phyloP scores from a whole-genome alignment of 2,888 invertebrate genomes.

The Epinotia bilunana region DNA sequence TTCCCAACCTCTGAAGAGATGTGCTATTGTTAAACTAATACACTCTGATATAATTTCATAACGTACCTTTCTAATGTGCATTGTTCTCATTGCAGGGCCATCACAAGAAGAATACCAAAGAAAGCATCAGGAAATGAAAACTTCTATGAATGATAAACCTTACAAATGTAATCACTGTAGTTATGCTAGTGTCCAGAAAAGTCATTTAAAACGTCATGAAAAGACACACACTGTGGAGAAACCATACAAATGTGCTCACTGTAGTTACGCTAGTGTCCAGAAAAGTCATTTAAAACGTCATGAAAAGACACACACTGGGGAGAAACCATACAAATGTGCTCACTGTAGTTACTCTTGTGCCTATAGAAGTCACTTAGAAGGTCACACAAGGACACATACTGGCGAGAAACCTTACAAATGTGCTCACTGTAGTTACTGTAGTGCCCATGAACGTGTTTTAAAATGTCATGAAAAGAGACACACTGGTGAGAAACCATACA shows the following conservation, averaged over 20 bases:
- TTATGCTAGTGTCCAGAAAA: not conserved
- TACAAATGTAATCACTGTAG: not conserved
- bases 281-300: not conserved
- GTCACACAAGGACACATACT: not conserved
- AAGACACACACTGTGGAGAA: not conserved
- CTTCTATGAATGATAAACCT: not conserved
- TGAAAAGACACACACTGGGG: not conserved
- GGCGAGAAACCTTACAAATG: not conserved
- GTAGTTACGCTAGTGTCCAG: not conserved
- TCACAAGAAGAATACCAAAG: not conserved
- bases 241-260: slow-evolving; percentile 1
- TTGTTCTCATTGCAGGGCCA: not conserved
- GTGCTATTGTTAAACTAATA: too few species aligned
- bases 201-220: not conserved
- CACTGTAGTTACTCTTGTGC: not conserved
- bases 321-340: not conserved
- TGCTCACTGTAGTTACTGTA: not conserved
- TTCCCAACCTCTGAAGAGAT: too few species aligned
- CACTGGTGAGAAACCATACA: not conserved
- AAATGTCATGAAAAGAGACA: not conserved
- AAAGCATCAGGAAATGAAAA: not conserved
- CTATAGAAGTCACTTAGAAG: not conserved
- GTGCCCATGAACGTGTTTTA: not conserved
- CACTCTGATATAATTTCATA: too few species aligned
- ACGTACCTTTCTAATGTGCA: not conserved